phyloP scores from a whole-genome alignment of 2,888 invertebrate genomes.

The Tridacna gigas region DNA sequence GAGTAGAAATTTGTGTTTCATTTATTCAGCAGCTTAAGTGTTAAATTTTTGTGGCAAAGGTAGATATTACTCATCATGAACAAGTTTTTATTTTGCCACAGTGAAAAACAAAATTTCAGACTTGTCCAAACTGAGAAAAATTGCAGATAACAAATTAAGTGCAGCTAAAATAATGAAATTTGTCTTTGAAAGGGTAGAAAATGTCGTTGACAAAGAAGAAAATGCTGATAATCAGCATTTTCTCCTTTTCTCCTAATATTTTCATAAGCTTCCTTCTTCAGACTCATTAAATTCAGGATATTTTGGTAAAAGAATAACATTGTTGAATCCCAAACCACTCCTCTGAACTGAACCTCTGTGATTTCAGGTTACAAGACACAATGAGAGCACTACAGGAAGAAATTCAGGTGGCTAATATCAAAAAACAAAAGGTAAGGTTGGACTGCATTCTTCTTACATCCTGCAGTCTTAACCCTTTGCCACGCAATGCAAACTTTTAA shows the following conservation, averaged over 20 bases:
- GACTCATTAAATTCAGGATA: background rate
- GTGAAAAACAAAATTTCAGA: no score
- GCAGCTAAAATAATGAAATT: no score
- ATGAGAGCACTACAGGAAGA: slow-evolving; percentile 76
- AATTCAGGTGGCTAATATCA: slow-evolving; percentile 68
- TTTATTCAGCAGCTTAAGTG: no score
- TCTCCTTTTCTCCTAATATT: background rate
- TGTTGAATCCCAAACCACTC: background rate
- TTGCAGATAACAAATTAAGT: no score
- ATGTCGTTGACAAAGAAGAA: background rate
- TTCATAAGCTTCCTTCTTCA: background rate
- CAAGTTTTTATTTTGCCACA: no score
- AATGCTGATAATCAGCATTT: background rate
- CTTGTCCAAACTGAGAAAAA: no score
- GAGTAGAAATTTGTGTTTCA: no score
- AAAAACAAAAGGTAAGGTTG: slow-evolving; percentile 66
- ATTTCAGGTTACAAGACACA: slow-evolving; percentile 74
- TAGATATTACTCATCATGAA: no score
- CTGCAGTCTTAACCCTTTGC: no score
- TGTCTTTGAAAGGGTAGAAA: background rate
- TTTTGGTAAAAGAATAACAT: background rate
- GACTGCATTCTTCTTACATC: no score
- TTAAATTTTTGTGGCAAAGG: no score
- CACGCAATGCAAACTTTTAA: no score
- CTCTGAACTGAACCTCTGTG: background rate